Conservation (phyloP, 2,888 invertebrate genomes). For the Poecilus cupreus region DNA sequence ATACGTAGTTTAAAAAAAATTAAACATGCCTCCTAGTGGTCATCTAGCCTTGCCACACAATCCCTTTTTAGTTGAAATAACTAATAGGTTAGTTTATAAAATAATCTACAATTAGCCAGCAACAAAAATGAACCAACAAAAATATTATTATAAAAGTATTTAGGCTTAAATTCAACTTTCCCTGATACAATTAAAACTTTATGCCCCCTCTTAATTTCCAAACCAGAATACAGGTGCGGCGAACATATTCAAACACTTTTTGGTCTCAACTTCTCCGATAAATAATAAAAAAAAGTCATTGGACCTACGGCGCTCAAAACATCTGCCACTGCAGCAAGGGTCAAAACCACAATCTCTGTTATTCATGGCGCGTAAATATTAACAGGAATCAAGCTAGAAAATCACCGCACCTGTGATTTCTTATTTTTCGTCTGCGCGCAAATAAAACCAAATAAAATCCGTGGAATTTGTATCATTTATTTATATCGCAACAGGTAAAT, state of each 20-base stretch:
- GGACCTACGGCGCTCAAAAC: neutral
- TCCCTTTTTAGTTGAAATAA: no score
- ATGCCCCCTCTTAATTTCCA: neutral
- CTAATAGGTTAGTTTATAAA: no score
- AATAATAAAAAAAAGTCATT: constrained; percentile 11
- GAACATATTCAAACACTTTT: neutral
- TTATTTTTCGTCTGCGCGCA: neutral
- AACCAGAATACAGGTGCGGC: neutral
- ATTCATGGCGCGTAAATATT: constrained; percentile 35
- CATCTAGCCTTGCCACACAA: no score
- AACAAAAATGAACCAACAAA: no score
- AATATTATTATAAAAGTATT: no score
- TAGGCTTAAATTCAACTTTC: neutral
- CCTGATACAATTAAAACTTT: constrained; percentile 2
- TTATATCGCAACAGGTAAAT: constrained; percentile 42
- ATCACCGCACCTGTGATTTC: constrained; percentile 26
- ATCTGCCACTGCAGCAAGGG: constrained; percentile 13
- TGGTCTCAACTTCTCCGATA: neutral
- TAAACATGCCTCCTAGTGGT: no score
- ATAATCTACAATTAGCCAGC: no score
- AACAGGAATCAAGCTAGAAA: constrained; percentile 10
- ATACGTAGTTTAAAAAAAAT: no score
- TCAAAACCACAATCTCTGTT: neutral
- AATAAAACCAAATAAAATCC: neutral
- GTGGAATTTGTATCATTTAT: constrained; percentile 1